Percentiles rank a stretch among this genome's conserved stretches.
phyloP scores from a whole-genome alignment of 2,888 invertebrate genomes.

The Drosophila tanythrix region DNA sequence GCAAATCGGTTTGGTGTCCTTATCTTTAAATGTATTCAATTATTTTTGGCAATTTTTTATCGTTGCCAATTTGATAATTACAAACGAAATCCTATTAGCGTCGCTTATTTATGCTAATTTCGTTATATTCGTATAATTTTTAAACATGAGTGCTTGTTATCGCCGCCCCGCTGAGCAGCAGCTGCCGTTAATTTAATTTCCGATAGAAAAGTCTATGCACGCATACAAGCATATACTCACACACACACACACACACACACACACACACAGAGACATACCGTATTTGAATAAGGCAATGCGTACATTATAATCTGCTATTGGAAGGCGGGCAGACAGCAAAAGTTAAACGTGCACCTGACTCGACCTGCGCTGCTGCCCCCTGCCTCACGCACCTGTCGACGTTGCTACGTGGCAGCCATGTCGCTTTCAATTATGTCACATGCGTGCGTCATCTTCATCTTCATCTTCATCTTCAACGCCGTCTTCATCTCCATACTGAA shows the following conservation, averaged over 20 bases:
- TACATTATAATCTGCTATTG: constrained; percentile 75
- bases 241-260: neutral
- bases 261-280: neutral
- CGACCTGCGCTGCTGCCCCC: constrained; percentile 6
- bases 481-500: constrained; percentile 18
- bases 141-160: constrained; percentile 71
- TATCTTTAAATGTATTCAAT: constrained; percentile 49
- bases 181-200: constrained; percentile 72
- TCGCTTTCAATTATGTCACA: constrained; percentile 78
- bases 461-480: constrained; percentile 12
- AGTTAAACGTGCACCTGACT: constrained; percentile 59
- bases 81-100: constrained; percentile 77
- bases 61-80: constrained; percentile 72
- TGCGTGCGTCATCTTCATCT: constrained; percentile 64
- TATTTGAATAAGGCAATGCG: constrained; percentile 75
- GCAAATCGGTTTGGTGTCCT: constrained; percentile 6
- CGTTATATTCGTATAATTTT: constrained; percentile 68
- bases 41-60: constrained; percentile 39
- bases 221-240: constrained; percentile 6
- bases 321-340: constrained; percentile 44
- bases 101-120: constrained; percentile 76
- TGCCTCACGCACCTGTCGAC: constrained; percentile 6
- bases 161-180: constrained; percentile 37
- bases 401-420: constrained; percentile 61
- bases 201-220: constrained; percentile 29